Base-by-base conservation (phyloP, 2,888 invertebrate species). In the Dryobotodes eremita region DNA sequence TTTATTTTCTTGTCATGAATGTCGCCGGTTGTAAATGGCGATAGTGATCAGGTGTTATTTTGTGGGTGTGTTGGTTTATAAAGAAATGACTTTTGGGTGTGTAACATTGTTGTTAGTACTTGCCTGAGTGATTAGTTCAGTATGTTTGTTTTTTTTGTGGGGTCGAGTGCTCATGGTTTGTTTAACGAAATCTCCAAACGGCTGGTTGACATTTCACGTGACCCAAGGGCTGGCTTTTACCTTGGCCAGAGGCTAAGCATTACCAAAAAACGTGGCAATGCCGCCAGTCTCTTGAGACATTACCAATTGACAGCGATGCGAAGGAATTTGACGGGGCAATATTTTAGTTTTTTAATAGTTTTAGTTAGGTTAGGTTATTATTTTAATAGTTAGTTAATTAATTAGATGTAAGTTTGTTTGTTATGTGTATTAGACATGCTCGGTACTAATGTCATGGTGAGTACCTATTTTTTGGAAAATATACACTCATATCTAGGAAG, bases 1-100 rank as follows among this genome's bases (percentile, higher is more conserved):
- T 88, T 89, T 90, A 81, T 86, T 87, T 57, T 88, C 59, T 59
- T 77, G 79, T 84, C 80, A 73, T 78, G 65, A 64, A 78, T 64
- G 79, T 88, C 80, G 79, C 73, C 55, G 78, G 73, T 79, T 83
- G 77, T 89, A 77, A 83, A 86, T 87, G 71, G 75, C 36, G 73
- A 77, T 82, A 80, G 84, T 79, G 78, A 83, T 86, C 80, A 83
- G 79, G 72, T 75, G 70, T 76, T 82, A 82, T 75, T 76, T 82
- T 74, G 83, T 82, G 55, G 71, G 85, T 66, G 77, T 79, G 77
- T 72, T 53, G 68, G 42, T 70, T 57, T 84, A 66, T 75, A 74
- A 74, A 86, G 77, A 72, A 85, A 78, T 85, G 71, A 71, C 66
- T 87, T 82, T 82, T 83, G 68, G 83, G 85, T 83, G 82, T 85